A percentile compares a stretch with the other conserved stretches of the same genome.
Evolutionary conservation across 2,888 invertebrate species (phyloP).

Genomic region (Herminia tarsipennalis): DNA sequence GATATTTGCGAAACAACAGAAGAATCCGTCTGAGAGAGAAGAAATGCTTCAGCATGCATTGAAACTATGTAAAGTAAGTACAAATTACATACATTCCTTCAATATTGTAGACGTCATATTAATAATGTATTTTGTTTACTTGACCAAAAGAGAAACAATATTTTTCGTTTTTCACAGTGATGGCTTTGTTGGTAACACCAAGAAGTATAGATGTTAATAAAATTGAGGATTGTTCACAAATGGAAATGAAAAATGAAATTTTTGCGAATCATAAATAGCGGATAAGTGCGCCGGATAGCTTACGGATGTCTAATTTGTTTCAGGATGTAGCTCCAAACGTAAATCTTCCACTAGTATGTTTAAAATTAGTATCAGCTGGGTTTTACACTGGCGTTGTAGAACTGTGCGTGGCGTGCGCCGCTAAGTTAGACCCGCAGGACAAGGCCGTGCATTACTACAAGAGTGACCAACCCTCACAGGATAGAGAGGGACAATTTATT

Average conservation of each 20-base stretch:
- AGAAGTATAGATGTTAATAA: too few species aligned
- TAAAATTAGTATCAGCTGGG: conserved; percentile 91
- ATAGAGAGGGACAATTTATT: conserved; percentile 92
- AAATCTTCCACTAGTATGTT: conserved; percentile 93
- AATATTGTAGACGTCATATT: too few species aligned
- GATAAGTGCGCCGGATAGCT: too few species aligned
- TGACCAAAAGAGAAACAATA: too few species aligned
- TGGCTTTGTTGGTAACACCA: too few species aligned
- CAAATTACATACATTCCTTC: too few species aligned
- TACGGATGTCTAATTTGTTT: too few species aligned
- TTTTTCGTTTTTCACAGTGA: too few species aligned
- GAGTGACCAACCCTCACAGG: conserved; percentile 92
- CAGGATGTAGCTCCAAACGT: conserved; percentile 93
- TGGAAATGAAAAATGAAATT: too few species aligned
- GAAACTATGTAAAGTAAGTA: conserved; percentile 90
- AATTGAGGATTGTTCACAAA: too few species aligned
- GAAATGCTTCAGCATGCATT: conserved; percentile 92
- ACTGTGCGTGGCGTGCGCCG: conserved; percentile 93
- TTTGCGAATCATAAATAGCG: too few species aligned
- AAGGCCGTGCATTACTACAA: conserved; percentile 95
- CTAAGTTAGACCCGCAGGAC: conserved; percentile 95
- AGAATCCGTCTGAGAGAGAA: conserved; percentile 91
- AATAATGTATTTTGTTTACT: too few species aligned
- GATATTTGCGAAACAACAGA: conserved; percentile 91
- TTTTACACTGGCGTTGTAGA: conserved; percentile 96